Percentiles rank a stretch among this genome's conserved stretches.
Conservation (phyloP, 2,888 invertebrate species). For the Patella depressa region DNA sequence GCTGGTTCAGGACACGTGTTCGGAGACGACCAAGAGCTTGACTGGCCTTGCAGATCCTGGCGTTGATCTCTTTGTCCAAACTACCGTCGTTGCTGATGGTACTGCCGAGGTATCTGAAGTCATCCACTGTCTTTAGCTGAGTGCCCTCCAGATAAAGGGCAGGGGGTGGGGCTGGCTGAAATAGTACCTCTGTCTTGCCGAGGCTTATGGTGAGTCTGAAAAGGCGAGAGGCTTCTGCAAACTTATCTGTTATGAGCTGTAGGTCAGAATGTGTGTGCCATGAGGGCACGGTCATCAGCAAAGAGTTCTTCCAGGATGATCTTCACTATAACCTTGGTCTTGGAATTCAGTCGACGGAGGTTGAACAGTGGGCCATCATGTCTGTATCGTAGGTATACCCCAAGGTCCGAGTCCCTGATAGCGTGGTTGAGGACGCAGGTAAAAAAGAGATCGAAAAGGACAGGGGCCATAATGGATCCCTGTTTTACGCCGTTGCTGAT, state of each 20-base stretch:
- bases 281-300: neutral
- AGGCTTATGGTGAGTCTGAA: conserved; percentile 12
- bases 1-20: conserved; percentile 19
- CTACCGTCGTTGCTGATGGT: neutral
- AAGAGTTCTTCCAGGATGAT: conserved; percentile 2
- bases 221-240: neutral
- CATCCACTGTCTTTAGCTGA: neutral
- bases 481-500: neutral
- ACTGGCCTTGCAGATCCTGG: conserved; percentile 19
- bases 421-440: neutral
- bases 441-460: conserved; percentile 1
- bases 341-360: neutral
- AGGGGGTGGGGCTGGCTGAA: neutral
- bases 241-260: neutral
- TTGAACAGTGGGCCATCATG: conserved; percentile 14
- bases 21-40: conserved; percentile 11
- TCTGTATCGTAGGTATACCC: neutral
- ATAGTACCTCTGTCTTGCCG: conserved; percentile 12
- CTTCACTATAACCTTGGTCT: neutral
- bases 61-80: conserved; percentile 2
- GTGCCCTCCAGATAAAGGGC: neutral
- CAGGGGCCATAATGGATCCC: neutral
- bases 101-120: conserved; percentile 11
- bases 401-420: too few relatives aligned
- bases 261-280: conserved; percentile 5